These are phyloP conservation scores for Callopanchax toddi DNA, from an alignment of 2,113 vertebrate species.

Conservation along the genomic window DNA sequence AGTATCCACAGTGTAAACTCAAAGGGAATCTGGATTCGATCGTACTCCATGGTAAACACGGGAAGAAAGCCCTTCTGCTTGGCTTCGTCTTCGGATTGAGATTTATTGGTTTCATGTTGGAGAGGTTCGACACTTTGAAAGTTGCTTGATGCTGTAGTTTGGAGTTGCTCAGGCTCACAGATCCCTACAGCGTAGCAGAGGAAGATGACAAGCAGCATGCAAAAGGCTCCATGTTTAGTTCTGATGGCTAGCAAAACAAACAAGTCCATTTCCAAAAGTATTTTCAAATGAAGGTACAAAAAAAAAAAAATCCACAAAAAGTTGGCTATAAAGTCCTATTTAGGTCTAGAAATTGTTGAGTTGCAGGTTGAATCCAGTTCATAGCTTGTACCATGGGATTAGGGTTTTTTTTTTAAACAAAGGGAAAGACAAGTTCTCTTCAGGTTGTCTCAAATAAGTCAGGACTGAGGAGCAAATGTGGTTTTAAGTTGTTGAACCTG, in stretches of 20 bases:
- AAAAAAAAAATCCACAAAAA: neutral
- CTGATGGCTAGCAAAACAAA: neutral
- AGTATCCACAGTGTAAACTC: slow-evolving; percentile 96
- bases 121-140: slow-evolving; percentile 1
- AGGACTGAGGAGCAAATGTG: neutral
- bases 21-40: slow-evolving; percentile 91
- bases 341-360: too few species aligned
- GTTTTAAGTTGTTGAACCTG: slow-evolving; percentile 57
- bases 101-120: slow-evolving; percentile 1
- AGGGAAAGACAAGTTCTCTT: neutral
- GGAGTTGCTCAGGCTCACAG: slow-evolving; percentile 28
- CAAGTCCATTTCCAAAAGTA: slow-evolving; percentile 20
- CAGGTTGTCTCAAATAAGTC: neutral
- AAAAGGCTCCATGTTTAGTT: neutral
- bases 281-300: too few species aligned
- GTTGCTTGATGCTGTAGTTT: neutral
- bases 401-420: accelerated
- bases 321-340: neutral
- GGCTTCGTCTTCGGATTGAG: slow-evolving; percentile 51
- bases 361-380: neutral
- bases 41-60: slow-evolving; percentile 89
- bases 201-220: slow-evolving; percentile 21
- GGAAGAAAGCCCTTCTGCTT: slow-evolving; percentile 77
- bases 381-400: neutral
- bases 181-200: slow-evolving; percentile 28